Base-by-base conservation (phyloP, 2,888 invertebrate species). In the Lepidochitona cinerea region DNA sequence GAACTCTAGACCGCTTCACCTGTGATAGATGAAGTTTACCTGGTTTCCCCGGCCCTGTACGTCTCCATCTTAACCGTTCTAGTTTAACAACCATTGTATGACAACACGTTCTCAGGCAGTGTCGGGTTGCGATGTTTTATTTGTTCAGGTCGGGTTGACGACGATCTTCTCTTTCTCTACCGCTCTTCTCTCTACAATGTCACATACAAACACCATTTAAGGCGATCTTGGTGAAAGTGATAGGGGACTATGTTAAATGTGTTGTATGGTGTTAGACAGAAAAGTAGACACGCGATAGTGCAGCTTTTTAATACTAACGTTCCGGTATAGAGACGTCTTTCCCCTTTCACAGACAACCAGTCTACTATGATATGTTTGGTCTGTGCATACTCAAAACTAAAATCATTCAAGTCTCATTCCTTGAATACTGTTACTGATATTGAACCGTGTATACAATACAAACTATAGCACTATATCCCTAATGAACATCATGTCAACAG, bases 181-280 rank as follows among this genome's bases (percentile, higher is more conserved):
- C 26, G 23, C 29, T 26, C 59, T 14, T 23, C 32, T 18, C 59
- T 59, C 59, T 32, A 14, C 59, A 29, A 59, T 59, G 59, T 59
- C 59, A 59, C 59, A 59, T 59, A 59, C 59, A 59, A 59, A 59
- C 29, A 59, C 59, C 59, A 59, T 59, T 59, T 59, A 59, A 59
- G 59, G 59, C 59, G 59, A 59, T 59, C 59, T 32, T 59, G 9
- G 9, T 23, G 59, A 59, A 59, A 59, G 32, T 29, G 59, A 59
- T 59, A 59, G 59, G 26, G 59, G 26, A 26, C 59, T 2, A 29
- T 23, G 59, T 59, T 59, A 59, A 59, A 29, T 59, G 23, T 59
- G 32, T 29, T 59, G 59, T 59, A 23, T 26, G 29, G 26, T 59
- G 23, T 23, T 14, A 29, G 59, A 14, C 26, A 32, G 59, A 59